A percentile compares a stretch with the other conserved stretches of the same genome.
These are phyloP conservation scores for Maccullochella peelii DNA, from an alignment of 2,113 vertebrate genomes.

Conservation along the genomic window DNA sequence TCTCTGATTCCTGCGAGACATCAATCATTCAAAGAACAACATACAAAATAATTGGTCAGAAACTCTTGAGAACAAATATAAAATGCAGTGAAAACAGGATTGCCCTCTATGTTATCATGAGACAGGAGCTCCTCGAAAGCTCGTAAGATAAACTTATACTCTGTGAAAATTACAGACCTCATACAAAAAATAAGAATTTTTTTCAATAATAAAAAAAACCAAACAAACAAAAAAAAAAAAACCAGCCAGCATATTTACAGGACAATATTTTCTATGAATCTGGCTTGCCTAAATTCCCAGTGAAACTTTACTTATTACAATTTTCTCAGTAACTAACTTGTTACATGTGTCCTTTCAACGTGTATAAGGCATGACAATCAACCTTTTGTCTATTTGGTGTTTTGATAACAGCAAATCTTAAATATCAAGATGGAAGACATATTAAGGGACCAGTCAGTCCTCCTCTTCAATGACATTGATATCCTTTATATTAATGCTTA, in stretches of 20 bases:
- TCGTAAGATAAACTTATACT: conserved; percentile 65
- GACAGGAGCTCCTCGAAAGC: conserved; percentile 34
- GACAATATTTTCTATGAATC: conserved; percentile 79
- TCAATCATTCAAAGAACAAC: conserved; percentile 71
- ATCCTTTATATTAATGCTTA: conserved; percentile 52
- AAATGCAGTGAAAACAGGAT: conserved; percentile 71
- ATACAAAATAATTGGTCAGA: conserved; percentile 78
- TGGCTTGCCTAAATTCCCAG: conserved; percentile 85
- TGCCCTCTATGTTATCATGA: conserved; percentile 30
- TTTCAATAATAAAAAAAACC: conserved; percentile 58
- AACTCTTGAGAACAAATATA: conserved; percentile 71
- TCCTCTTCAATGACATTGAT: conserved; percentile 34
- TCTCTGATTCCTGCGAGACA: conserved; percentile 72
- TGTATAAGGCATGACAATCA: conserved; percentile 72
- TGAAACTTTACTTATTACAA: conserved; percentile 72
- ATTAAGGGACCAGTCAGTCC: conserved; percentile 28
- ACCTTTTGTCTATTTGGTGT: conserved; percentile 67
- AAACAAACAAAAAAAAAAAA: too few species aligned
- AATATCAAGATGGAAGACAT: conserved; percentile 68
- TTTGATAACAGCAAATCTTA: conserved; percentile 65
- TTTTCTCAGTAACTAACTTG: conserved; percentile 78
- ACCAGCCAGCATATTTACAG: conserved; percentile 84
- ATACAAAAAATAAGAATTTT: conserved; percentile 79
- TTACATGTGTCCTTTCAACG: conserved; percentile 77
- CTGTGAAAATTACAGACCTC: conserved; percentile 72